Evolutionary conservation across 2,797 vertebrate genomes (phyloP).

Genomic region (Liasis olivaceus): DNA sequence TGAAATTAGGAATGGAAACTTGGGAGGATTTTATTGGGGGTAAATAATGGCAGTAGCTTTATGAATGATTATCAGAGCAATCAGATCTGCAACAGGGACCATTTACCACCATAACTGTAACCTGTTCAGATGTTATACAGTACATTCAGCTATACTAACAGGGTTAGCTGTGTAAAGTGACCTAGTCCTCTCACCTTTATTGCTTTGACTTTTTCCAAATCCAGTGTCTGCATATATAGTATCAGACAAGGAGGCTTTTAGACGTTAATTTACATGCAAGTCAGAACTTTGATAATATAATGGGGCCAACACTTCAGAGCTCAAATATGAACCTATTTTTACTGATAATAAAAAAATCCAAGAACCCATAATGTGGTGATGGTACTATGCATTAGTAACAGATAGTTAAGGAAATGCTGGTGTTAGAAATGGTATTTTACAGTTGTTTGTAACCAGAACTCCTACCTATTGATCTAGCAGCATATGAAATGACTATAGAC

Average conservation of each 20-base stretch:
- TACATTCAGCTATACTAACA: not conserved
- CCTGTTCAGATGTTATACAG: not conserved
- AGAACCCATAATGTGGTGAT: not conserved
- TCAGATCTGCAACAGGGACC: not conserved
- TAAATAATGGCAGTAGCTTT: not conserved
- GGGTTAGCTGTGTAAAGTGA: not conserved
- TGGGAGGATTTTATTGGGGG: not conserved
- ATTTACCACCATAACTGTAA: not conserved
- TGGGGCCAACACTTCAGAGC: not conserved
- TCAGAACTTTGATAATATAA: not conserved
- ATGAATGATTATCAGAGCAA: not conserved
- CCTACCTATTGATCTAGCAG: constrained; percentile 14
- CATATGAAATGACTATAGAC: constrained; percentile 58
- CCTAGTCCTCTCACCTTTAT: not conserved
- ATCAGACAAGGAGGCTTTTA: not conserved
- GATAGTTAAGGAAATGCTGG: not conserved
- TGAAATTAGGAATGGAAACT: not conserved
- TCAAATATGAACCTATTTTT: constrained; percentile 19
- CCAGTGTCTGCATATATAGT: not conserved
- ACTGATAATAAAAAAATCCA: not conserved
- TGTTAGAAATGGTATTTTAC: constrained; percentile 19
- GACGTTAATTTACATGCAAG: not conserved
- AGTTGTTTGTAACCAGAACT: constrained; percentile 23
- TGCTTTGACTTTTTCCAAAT: not conserved
- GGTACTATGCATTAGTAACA: not conserved